phyloP scores from a whole-genome alignment of 2,797 vertebrate species.

The Manis pentadactyla region DNA sequence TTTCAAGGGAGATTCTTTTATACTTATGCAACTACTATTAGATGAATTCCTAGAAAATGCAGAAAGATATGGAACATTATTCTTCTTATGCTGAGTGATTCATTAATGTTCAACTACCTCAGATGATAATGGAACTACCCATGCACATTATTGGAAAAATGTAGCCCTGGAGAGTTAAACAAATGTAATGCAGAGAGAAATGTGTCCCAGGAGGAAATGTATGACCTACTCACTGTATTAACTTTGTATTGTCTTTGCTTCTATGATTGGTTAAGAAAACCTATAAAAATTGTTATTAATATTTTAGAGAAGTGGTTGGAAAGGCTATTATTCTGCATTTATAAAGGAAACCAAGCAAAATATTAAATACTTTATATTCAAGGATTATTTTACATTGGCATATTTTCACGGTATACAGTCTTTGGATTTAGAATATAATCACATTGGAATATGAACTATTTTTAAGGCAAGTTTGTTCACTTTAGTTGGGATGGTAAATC shows the following conservation, averaged over 20 bases:
- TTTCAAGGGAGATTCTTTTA: neutral
- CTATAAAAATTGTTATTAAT: slow-evolving; percentile 72
- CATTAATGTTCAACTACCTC: slow-evolving; percentile 73
- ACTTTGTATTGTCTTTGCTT: slow-evolving; percentile 73
- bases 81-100: slow-evolving; percentile 67
- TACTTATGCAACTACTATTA: neutral
- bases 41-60: slow-evolving; percentile 60
- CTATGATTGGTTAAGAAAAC: slow-evolving; percentile 74
- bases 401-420: neutral
- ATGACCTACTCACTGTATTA: slow-evolving; percentile 72
- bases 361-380: neutral
- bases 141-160: slow-evolving; percentile 74
- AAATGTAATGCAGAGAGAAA: slow-evolving; percentile 69
- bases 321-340: slow-evolving; percentile 45
- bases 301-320: slow-evolving; percentile 67
- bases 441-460: neutral
- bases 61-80: slow-evolving; percentile 48
- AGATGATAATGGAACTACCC: slow-evolving; percentile 64
- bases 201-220: slow-evolving; percentile 45
- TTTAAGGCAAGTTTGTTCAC: neutral
- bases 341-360: neutral
- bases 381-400: neutral
- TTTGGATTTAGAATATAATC: neutral
- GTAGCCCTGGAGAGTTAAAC: slow-evolving; percentile 69
- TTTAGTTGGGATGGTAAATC: neutral